Evolutionary conservation across 1,140 invertebrate genomes (phyloP), one percentile per base, ranked within the genome.

Genomic region (Lordiphosa clarofinis): DNA sequence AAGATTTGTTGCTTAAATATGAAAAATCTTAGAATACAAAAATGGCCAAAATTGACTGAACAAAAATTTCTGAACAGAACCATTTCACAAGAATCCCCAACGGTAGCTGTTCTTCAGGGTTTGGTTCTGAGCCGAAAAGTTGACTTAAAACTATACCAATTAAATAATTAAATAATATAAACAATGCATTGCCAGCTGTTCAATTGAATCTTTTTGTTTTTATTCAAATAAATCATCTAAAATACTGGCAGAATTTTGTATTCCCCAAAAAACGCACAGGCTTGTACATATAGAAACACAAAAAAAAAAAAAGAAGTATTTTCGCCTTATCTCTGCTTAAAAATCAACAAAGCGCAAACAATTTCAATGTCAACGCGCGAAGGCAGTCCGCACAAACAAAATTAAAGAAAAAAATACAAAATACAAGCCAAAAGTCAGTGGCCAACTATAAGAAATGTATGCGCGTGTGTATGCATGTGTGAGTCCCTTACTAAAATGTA

Each of bases 301-400:
- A 21, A 15, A 9, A 56, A 56, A 40, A 68, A 56, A 54, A 15
- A 58, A 78, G 73, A 73, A 63, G 79, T 74, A 73, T 82, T 75
- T 70, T 55, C 70, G 78, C 66, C 78, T 82, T 82, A 82, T 82
- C 78, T 78, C 73, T 73, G 78, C 69, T 73, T 73, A 63, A 61
- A 73, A 81, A 84, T 84, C 78, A 73, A 84, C 78, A 84, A 63
- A 84, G 61, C 78, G 56, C 60, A 84, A 76, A 84, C 76, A 73
- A 84, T 84, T 84, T 84, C 78, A 84, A 84, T 84, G 78, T 84
- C 78, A 84, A 76, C 73, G 73, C 78, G 66, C 33, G 47, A 43
- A 35, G 15, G 36, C 33, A 50, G 11, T 19, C 38, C 54, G 35
- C 56, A 50, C 46, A 48, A 50, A 37, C 36, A 70, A 64, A 21